Evolutionary conservation across 2,797 vertebrate genomes (phyloP), one percentile per base, ranked within the genome.

Genomic region (Esox lucius): DNA sequence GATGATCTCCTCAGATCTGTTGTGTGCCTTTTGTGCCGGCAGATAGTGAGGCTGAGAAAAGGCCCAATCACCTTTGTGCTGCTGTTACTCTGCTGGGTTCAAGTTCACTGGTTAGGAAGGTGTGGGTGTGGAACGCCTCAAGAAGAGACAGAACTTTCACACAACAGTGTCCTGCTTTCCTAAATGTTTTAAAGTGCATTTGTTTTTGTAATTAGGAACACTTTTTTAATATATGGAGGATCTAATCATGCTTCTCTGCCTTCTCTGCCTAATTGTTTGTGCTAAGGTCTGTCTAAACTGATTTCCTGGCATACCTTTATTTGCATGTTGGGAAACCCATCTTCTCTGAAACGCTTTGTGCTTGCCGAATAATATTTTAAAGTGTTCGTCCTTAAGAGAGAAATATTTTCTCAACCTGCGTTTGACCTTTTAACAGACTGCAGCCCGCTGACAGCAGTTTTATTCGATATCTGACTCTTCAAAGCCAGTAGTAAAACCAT

Each of bases 401-500:
- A 13, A 17, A 33, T 33, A 8, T 33, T 31, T 65, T 33, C 16
- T 65, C 31, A 65, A 33, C 62, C 62, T 33, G 4, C 3, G 62
- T 65, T 33, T 65, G 28, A 65, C 62, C 62, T 65, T 61, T 61
- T 61, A 24, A 61, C 22, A 24, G 56, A 24, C n/a, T 24, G 22
- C 62, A 19, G 28, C 28, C 13, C 31, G 28, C 15, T 33, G 62
- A 65, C 31, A 17, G 62, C 19, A 22, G 33, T 68, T 70, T 62
- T 70, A 53, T 33, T 19, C 0, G 53, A 33, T 75, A 24, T 56
- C 11, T 0, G 53, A 33, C 49, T 61, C 66, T 51, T 75, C 56
- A 70, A 70, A 59, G 22, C 69, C 28, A 42, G 53, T 13, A 56
- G 51, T 71, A 71, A 76, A 76, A 66, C 33, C 12, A 53, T 71